Evolutionary conservation across 2,888 invertebrate genomes (phyloP).

Genomic region (Orthosia gothica): DNA sequence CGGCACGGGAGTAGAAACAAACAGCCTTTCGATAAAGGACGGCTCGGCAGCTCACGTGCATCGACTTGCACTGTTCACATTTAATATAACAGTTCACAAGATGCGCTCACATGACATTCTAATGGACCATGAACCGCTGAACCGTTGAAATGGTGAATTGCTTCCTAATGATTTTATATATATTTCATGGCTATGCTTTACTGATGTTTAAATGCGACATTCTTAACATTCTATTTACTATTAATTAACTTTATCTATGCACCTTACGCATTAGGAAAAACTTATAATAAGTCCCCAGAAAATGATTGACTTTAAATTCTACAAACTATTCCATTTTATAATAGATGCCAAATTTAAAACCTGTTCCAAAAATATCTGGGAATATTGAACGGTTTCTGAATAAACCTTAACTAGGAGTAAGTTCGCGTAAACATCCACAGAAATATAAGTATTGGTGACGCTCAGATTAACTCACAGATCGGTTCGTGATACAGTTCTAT

Average conservation of each 20-base stretch:
- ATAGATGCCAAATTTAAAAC: constrained; percentile 12
- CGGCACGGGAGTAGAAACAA: constrained; percentile 76
- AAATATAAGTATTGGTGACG: constrained; percentile 47
- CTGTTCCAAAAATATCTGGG: constrained; percentile 2
- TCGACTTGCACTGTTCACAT: constrained; percentile 71
- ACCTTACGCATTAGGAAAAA: not conserved
- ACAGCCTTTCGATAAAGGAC: constrained; percentile 81
- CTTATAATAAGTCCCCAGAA: not conserved
- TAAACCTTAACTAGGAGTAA: constrained; percentile 8
- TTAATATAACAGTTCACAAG: constrained; percentile 74
- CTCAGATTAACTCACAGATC: constrained; percentile 42
- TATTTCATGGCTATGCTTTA: constrained; percentile 14
- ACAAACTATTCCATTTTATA: not conserved
- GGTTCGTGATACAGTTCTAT: constrained; percentile 54
- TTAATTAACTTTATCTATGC: not conserved
- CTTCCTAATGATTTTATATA: constrained; percentile 48
- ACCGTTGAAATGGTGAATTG: constrained; percentile 51
- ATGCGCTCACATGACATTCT: constrained; percentile 77
- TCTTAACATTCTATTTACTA: not conserved
- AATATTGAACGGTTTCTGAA: constrained; percentile 12
- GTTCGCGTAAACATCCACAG: constrained; percentile 33
- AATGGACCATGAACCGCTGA: constrained; percentile 60
- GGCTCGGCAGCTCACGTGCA: constrained; percentile 86
- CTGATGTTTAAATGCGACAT: constrained; percentile 1
- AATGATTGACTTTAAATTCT: constrained; percentile 7